These are phyloP conservation scores for Scaptomyza flava DNA, from an alignment of 2,888 invertebrate genomes.

Conservation along the genomic window DNA sequence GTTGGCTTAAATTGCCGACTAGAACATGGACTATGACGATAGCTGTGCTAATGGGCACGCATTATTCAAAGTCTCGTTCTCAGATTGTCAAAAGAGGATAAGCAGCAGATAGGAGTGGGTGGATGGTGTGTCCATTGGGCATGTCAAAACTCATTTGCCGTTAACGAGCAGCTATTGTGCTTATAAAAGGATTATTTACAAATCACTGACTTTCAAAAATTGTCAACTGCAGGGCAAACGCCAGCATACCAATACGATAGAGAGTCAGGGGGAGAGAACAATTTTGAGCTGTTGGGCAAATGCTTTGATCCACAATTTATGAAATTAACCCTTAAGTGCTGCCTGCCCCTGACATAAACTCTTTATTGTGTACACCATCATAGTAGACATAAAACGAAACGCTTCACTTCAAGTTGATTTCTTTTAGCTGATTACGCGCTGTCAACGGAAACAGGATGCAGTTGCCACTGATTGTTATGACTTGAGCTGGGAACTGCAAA, in stretches of 20 bases:
- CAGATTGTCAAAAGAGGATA: constrained; percentile 70
- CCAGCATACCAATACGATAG: constrained; percentile 12
- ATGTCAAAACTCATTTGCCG: constrained; percentile 79
- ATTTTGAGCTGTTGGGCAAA: constrained; percentile 49
- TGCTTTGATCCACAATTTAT: constrained; percentile 81
- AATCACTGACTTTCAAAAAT: constrained; percentile 83
- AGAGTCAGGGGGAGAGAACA: not conserved
- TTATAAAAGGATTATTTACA: constrained; percentile 83
- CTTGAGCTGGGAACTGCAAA: constrained; percentile 28
- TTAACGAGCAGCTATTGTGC: constrained; percentile 83
- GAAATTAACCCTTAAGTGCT: constrained; percentile 81
- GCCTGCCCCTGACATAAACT: constrained; percentile 10
- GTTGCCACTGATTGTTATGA: constrained; percentile 67
- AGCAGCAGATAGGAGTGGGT: constrained; percentile 29
- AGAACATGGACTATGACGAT: constrained; percentile 41
- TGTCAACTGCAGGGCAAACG: constrained; percentile 80
- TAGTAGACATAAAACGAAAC: constrained; percentile 37
- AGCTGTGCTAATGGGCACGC: constrained; percentile 74
- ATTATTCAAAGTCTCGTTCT: constrained; percentile 74
- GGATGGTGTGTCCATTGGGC: constrained; percentile 60
- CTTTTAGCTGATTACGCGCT: constrained; percentile 77
- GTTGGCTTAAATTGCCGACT: constrained; percentile 65
- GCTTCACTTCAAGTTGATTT: constrained; percentile 71
- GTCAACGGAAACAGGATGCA: constrained; percentile 73
- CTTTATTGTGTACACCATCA: not conserved